phyloP scores from a whole-genome alignment of 2,113 vertebrate species.

The Lethenteron camtschaticum region DNA sequence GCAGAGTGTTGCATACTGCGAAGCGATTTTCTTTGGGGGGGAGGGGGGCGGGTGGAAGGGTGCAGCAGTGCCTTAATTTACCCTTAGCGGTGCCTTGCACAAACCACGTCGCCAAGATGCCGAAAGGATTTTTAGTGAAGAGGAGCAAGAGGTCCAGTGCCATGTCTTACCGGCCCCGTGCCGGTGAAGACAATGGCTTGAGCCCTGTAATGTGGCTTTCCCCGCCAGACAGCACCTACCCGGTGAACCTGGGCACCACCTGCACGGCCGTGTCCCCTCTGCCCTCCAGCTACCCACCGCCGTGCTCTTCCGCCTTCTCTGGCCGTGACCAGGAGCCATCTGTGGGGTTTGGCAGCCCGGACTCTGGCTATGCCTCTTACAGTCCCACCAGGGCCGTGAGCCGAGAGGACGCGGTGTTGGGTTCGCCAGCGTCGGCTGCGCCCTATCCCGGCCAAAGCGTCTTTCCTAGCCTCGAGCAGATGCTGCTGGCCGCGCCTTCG shows the following conservation, averaged over 20 bases:
- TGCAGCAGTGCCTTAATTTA: too few species aligned
- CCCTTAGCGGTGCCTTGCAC: too few species aligned
- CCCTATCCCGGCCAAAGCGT: conserved; percentile 20
- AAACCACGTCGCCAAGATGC: conserved; percentile 27
- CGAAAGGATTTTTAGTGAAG: conserved; percentile 75
- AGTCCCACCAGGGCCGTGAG: conserved; percentile 16
- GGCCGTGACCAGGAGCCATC: conserved; percentile 16
- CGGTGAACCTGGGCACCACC: conserved; percentile 4
- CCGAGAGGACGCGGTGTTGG: conserved; percentile 14
- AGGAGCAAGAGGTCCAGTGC: conserved; percentile 35
- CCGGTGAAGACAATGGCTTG: conserved; percentile 13
- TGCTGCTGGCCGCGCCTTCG: conserved; percentile 18
- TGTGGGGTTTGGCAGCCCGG: background rate
- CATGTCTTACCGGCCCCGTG: conserved; percentile 35
- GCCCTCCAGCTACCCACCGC: conserved; percentile 16
- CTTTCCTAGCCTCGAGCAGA: conserved; percentile 17
- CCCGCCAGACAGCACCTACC: conserved; percentile 7
- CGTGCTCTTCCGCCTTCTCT: conserved; percentile 19
- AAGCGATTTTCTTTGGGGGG: too few species aligned
- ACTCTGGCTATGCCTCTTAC: background rate
- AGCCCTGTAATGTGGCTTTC: conserved; percentile 8
- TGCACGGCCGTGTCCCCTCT: conserved; percentile 12
- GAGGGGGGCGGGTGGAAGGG: too few species aligned
- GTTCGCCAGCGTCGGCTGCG: conserved; percentile 22
- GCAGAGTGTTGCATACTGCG: too few species aligned